phyloP scores from a whole-genome alignment of 2,797 vertebrate genomes.

The Capromys pilorides region DNA sequence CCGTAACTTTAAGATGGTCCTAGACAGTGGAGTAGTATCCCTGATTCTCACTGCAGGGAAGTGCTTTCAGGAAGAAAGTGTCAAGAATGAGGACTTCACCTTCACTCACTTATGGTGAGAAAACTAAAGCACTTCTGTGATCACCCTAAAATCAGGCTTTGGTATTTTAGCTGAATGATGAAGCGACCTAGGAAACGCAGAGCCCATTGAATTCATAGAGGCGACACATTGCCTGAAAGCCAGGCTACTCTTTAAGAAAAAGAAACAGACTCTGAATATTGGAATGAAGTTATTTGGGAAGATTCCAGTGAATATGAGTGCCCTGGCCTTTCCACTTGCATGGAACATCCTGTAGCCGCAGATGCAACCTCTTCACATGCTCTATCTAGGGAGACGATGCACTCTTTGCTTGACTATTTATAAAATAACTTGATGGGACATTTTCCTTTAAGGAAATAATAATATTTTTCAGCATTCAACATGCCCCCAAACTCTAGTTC shows the following conservation, averaged over 20 bases:
- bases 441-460: neutral
- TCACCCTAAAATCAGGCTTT: neutral
- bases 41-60: neutral
- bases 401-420: neutral
- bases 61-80: neutral
- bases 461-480: neutral
- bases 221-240: neutral
- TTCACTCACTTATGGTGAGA: neutral
- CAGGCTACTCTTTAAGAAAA: neutral
- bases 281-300: neutral
- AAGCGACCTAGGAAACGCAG: neutral
- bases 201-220: neutral
- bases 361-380: neutral
- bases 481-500: neutral
- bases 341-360: neutral
- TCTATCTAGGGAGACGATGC: neutral
- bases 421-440: neutral
- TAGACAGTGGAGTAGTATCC: neutral
- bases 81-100: neutral
- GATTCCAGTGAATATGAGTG: neutral
- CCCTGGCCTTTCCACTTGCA: neutral
- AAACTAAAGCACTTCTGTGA: constrained; percentile 1
- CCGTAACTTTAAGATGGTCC: neutral
- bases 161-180: neutral
- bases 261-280: neutral